These are phyloP conservation scores for Drosophila asahinai DNA, from an alignment of 1,140 invertebrate genomes.

Conservation along the genomic window DNA sequence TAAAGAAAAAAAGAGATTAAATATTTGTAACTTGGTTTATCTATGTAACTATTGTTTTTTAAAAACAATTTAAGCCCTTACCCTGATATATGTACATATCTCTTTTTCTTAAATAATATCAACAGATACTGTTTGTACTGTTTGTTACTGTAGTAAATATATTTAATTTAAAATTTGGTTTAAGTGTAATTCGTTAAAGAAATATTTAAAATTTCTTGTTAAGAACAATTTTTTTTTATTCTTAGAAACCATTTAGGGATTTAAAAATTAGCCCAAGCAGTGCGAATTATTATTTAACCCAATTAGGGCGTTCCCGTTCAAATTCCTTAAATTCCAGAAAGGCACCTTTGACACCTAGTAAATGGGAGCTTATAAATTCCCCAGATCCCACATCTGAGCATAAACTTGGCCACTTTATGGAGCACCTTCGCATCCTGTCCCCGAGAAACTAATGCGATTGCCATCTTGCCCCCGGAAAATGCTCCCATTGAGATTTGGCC, in stretches of 20 bases:
- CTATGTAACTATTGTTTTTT: no score
- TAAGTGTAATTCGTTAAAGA: no score
- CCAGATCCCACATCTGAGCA: conserved; percentile 12
- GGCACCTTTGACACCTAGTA: background rate
- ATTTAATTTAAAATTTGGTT: no score
- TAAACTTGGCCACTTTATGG: conserved; percentile 42
- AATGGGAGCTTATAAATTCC: conserved; percentile 9
- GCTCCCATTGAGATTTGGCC: conserved; percentile 33
- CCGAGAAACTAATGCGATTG: conserved; percentile 29
- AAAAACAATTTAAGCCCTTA: no score
- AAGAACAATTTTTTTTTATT: no score
- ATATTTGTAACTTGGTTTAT: background rate
- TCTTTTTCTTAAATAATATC: no score
- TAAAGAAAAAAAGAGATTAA: background rate
- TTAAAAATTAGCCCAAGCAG: no score
- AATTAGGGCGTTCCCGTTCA: background rate
- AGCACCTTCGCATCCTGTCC: conserved; percentile 11
- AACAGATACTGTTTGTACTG: no score
- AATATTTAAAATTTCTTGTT: no score
- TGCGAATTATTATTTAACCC: no score
- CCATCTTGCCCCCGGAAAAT: conserved; percentile 36
- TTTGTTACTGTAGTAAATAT: no score
- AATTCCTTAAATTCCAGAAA: background rate
- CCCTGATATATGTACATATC: no score
- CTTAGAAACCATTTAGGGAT: background rate